Evolutionary conservation across 2,888 invertebrate genomes (phyloP).

Genomic region (Vandiemenella viatica): DNA sequence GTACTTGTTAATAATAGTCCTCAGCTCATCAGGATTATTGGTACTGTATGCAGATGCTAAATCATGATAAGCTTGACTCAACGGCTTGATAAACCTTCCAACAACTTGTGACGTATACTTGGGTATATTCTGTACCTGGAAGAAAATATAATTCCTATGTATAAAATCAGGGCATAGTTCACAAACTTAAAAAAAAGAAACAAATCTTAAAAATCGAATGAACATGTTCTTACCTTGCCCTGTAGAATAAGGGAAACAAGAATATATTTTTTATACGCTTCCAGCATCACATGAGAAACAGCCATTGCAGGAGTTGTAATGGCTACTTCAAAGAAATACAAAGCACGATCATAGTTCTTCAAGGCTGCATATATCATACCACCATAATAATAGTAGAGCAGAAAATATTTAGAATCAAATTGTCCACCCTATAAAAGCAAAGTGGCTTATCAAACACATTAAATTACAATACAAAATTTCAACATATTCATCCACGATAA

Average conservation of each 20-base stretch:
- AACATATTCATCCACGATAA: too few species aligned
- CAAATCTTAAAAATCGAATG: too few species aligned
- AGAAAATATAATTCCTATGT: too few species aligned
- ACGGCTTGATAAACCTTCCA: conserved; percentile 65
- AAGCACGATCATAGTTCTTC: conserved; percentile 81
- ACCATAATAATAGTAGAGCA: conserved; percentile 92
- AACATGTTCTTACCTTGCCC: conserved; percentile 87
- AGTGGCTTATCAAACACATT: too few species aligned
- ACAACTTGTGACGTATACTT: conserved; percentile 88
- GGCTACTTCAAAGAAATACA: conserved; percentile 92
- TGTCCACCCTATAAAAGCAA: conserved; percentile 46
- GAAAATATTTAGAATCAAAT: conserved; percentile 77
- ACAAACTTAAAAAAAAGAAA: too few species aligned
- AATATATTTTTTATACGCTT: conserved; percentile 93
- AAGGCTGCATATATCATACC: conserved; percentile 93
- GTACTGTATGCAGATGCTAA: conserved; percentile 65
- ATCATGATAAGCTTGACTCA: conserved; percentile 79
- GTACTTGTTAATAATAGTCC: conserved; percentile 55
- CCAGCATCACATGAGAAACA: conserved; percentile 93
- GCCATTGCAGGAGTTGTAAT: conserved; percentile 89
- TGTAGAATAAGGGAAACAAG: conserved; percentile 79
- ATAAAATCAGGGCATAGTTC: too few species aligned
- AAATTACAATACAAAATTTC: too few species aligned
- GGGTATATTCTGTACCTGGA: conserved; percentile 48
- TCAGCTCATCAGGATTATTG: conserved; percentile 56